Conservation (phyloP, 2,888 invertebrate genomes). For the Raillietiella orientalis region DNA sequence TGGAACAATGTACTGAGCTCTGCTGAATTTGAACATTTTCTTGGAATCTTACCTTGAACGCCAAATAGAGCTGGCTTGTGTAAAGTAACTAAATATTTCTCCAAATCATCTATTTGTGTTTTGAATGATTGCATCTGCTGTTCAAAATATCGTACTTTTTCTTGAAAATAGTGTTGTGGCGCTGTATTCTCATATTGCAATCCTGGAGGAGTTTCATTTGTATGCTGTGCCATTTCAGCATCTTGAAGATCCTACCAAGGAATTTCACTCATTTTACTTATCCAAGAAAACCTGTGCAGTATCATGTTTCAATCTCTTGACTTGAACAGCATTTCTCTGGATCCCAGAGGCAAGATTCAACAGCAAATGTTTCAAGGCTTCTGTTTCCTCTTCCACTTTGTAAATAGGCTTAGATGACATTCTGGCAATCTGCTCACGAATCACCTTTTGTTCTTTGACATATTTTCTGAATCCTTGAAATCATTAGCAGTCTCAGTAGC, state of each 20-base stretch:
- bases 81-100: slow-evolving; percentile 30
- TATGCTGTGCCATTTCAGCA: slow-evolving; percentile 41
- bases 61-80: slow-evolving; percentile 26
- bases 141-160: slow-evolving; percentile 32
- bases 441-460: slow-evolving; percentile 49
- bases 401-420: slow-evolving; percentile 26
- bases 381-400: slow-evolving; percentile 27
- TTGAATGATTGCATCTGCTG: slow-evolving; percentile 28
- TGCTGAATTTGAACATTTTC: too few species aligned
- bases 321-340: slow-evolving; percentile 22
- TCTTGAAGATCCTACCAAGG: slow-evolving; percentile 21
- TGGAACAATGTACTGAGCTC: too few species aligned
- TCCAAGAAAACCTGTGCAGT: slow-evolving; percentile 22
- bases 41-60: slow-evolving; percentile 27
- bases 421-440: slow-evolving; percentile 46
- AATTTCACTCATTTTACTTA: slow-evolving; percentile 3
- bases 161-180: slow-evolving; percentile 32
- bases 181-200: slow-evolving; percentile 39
- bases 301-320: slow-evolving; percentile 30
- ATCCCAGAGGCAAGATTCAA: slow-evolving; percentile 25
- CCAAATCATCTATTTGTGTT: slow-evolving; percentile 33
- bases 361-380: slow-evolving; percentile 21
- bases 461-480: slow-evolving; percentile 18
- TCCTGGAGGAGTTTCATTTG: slow-evolving; percentile 37
- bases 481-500: background rate